A percentile compares a stretch with the other conserved stretches of the same genome.
These are phyloP conservation scores for Platyrinchus mystaceus DNA, from an alignment of 2,797 vertebrate genomes.

Conservation along the genomic window DNA sequence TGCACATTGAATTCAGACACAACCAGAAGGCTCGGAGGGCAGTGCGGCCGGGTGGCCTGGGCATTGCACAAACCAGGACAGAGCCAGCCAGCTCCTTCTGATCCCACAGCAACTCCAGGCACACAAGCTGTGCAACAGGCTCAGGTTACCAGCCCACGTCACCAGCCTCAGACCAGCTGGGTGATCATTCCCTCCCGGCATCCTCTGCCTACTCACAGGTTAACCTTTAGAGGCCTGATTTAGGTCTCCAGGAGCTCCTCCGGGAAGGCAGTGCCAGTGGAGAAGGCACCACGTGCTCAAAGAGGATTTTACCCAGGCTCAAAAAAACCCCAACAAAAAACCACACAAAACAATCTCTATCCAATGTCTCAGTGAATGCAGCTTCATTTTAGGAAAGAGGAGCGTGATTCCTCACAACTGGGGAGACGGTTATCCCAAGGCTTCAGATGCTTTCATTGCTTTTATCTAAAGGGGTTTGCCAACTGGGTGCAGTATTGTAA, in stretches of 20 bases:
- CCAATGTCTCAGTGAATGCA: not conserved
- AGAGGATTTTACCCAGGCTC: not conserved
- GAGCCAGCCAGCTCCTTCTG: not conserved
- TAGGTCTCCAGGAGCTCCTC: not conserved
- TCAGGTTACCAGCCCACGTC: not conserved
- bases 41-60: accelerated
- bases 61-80: not conserved
- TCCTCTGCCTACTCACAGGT: not conserved
- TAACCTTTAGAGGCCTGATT: not conserved
- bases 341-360: accelerated
- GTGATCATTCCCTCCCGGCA: not conserved
- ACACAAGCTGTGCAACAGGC: not conserved
- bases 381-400: not conserved
- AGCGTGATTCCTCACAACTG: not conserved
- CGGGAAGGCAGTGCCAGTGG: not conserved
- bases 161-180: not conserved
- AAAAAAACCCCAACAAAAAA: not conserved
- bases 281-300: not conserved
- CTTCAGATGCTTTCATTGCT: not conserved
- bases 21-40: not conserved
- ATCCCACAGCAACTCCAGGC: not conserved
- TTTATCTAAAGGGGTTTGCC: not conserved
- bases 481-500: not conserved
- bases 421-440: not conserved
- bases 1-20: not conserved